Percentiles rank a stretch among this genome's conserved stretches.
Conservation (phyloP, 2,888 invertebrate genomes). For the Tetragonula carbonaria region DNA sequence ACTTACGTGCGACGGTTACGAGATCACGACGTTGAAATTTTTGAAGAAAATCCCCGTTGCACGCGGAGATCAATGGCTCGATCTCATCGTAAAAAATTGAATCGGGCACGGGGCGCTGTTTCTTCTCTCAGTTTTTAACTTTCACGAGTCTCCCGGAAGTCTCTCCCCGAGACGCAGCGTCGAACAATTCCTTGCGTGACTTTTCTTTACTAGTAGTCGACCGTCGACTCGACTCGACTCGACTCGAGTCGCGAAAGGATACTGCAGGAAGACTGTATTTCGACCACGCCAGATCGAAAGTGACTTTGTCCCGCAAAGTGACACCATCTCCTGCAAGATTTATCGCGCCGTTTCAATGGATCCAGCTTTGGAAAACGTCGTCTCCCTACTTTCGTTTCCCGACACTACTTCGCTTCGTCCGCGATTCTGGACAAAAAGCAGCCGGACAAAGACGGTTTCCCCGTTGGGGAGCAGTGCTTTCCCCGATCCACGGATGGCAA, state of each 20-base stretch:
- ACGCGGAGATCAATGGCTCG: neutral
- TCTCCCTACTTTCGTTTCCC: neutral
- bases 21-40: neutral
- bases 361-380: neutral
- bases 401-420: neutral
- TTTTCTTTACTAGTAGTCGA: neutral
- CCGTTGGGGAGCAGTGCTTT: neutral
- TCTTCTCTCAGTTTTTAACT: neutral
- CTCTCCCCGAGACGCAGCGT: too few relatives aligned
- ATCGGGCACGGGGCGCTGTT: neutral
- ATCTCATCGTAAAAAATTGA: slow-evolving; percentile 8
- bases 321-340: slow-evolving; percentile 46
- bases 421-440: slow-evolving; percentile 5
- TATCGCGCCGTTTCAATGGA: slow-evolving; percentile 20
- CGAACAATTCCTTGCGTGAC: slow-evolving; percentile 1
- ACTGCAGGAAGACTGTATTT: neutral
- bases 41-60: neutral
- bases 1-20: too few relatives aligned
- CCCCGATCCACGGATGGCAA: neutral
- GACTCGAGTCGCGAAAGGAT: neutral
- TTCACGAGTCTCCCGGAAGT: neutral
- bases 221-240: neutral
- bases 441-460: neutral
- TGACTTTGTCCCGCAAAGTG: slow-evolving; percentile 3
- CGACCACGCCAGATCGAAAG: neutral